Base-by-base conservation (phyloP, 2,888 invertebrate genomes). In the Poecilobothrus nobilitatus region DNA sequence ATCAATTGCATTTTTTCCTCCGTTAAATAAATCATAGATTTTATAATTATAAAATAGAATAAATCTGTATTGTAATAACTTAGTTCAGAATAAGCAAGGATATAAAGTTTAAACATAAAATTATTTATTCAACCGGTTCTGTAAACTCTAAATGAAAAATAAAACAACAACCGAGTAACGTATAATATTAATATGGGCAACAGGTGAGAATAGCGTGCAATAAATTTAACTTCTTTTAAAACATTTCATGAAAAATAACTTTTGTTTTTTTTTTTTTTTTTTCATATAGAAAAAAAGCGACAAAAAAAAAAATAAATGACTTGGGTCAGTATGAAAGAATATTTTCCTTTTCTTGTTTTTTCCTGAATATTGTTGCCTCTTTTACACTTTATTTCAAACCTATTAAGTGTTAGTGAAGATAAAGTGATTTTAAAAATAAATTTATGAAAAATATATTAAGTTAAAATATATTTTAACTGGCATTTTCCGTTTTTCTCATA, bases 381-480 rank as follows among this genome's bases (percentile, higher is more conserved):
- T 41, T 41, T 41, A 15, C 15, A 12, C 15, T 41, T 9, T 6
- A 5, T 12, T 41, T 8, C 4, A 41, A 15, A 9, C 4, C 41
- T 41, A 41, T 41, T 12, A 41, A 41, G 41, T 41, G 41, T 41
- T 41, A 41, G 41, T 12, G 12, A 41, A 41, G 41, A 41, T 41
- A 53, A 53, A 53, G 53, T 53, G 53, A 53, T 53, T 53, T 53
- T 53, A 53, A 53, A 53, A 53, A 15, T 53, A 53, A 53, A 53
- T 53, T 53, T 53, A 53, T 53, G 18, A 53, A 53, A 53, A 18
- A 53, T 53, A 6, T 53, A 53, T 53, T 53, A 53, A 53, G 53
- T 53, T 53, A 18, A 53, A 53, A 53, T 53, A 15, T 53, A 53
- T 53, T 53, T 53, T 53, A 53, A 53, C 53, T 53, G 53, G 53